Conservation (phyloP, 2,113 vertebrate genomes). For the Pluvianellus socialis region DNA sequence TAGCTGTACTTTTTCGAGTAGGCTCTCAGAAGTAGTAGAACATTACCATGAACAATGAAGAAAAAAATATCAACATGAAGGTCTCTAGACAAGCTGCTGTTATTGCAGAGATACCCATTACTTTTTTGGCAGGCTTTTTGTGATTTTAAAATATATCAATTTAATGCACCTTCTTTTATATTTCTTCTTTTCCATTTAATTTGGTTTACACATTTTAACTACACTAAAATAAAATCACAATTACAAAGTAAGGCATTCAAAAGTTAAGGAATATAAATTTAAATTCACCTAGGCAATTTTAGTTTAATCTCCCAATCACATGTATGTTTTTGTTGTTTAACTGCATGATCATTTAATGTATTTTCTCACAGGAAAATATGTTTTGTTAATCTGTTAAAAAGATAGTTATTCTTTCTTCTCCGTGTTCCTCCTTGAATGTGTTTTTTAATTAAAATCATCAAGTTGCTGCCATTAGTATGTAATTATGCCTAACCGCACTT, state of each 20-base stretch:
- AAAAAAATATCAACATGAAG: background rate
- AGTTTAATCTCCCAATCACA: background rate
- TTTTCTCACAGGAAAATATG: background rate
- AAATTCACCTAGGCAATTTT: background rate
- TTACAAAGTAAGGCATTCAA: background rate
- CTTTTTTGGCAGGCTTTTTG: background rate
- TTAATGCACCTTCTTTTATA: background rate
- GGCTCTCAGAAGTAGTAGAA: background rate
- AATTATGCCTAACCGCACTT: background rate
- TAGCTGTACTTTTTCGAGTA: background rate
- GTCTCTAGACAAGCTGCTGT: background rate
- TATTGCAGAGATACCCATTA: background rate
- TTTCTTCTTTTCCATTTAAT: background rate
- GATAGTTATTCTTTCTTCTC: background rate
- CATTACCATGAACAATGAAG: background rate
- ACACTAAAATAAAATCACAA: background rate
- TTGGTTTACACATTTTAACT: background rate
- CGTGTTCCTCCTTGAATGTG: background rate
- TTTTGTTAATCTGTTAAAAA: background rate
- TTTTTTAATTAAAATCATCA: background rate
- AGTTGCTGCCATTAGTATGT: background rate
- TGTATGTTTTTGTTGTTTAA: background rate
- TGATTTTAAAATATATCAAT: background rate
- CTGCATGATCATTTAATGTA: background rate
- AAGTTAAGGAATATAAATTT: background rate